Evolutionary conservation across 2,797 vertebrate species (phyloP), one percentile per base, ranked within the genome.

Genomic region (Heteromormyrus szaboi): DNA sequence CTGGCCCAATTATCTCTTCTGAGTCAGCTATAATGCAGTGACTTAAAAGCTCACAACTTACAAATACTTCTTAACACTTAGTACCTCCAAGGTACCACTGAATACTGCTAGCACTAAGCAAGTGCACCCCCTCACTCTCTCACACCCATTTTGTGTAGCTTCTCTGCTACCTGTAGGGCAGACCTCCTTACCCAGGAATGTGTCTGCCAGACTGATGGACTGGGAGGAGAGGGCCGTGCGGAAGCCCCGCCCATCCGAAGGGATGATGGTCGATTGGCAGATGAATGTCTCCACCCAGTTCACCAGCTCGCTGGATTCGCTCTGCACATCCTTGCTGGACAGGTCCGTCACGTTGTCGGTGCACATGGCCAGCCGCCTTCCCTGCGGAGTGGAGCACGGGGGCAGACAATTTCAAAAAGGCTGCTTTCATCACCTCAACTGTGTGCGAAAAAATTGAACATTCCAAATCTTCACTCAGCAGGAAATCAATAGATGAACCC

Each of bases 251-350:
- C 98, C 98, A 89, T 97, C 97, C 0, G 98, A 98, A 0, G 99
- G 98, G 93, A 99, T 99, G 91, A 99, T 97, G 0, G 99, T 99
- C 68, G 98, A 99, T 90, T 98, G 98, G 92, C 99, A 99, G 89
- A 99, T 96, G 93, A 99, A 99, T 85, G 97, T 95, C 92, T 96
- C 96, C 86, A 99, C 95, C 29, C 96, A 91, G 72, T 93, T 97
- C 37, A 94, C 93, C n/a, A 96, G 95, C 90, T 98, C 98, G 14
- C 96, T 96, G 46, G 96, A 96, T 89, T 98, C 97, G 11, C 93
- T 93, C 89, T 96, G 96, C 90, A 96, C 92, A 88, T 97, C 97
- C 17, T 96, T 96, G 88, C 96, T 91, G 17, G 98, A 96, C 8
- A 98, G 93, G 87, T 99, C 97, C 0, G 98, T 99, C 84, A 99